These are phyloP conservation scores for Protomyctophum bolini DNA, from an alignment of 2,113 vertebrate species.

Conservation along the genomic window DNA sequence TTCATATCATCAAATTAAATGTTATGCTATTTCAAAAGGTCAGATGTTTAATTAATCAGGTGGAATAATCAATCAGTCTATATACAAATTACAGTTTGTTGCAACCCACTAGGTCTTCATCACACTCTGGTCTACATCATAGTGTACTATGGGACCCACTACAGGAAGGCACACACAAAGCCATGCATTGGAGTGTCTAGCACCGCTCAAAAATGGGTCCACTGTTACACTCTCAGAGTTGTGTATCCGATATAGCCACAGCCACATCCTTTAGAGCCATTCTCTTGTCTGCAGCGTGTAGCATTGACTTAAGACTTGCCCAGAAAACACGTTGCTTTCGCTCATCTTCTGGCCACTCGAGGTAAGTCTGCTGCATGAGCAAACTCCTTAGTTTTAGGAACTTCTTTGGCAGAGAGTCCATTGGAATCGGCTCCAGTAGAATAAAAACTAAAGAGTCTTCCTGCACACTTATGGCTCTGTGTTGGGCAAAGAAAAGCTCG, in stretches of 20 bases:
- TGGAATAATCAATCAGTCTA: too few relatives aligned
- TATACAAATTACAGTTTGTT: too few relatives aligned
- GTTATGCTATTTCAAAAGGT: too few relatives aligned
- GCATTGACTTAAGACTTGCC: conserved; percentile 78
- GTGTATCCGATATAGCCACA: conserved; percentile 40
- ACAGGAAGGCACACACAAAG: too few relatives aligned
- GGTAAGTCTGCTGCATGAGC: conserved; percentile 77
- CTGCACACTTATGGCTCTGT: conserved; percentile 59
- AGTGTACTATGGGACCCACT: too few relatives aligned
- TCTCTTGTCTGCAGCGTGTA: conserved; percentile 66
- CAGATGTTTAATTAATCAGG: too few relatives aligned
- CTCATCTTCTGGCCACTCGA: conserved; percentile 86
- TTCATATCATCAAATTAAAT: too few relatives aligned
- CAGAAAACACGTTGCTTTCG: conserved; percentile 85
- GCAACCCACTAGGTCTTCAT: too few relatives aligned
- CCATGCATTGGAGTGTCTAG: too few relatives aligned
- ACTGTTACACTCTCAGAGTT: too few relatives aligned
- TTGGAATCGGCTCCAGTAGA: conserved; percentile 70
- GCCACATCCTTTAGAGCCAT: conserved; percentile 53
- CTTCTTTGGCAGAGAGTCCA: conserved; percentile 67
- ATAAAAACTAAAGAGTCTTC: conserved; percentile 72
- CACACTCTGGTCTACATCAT: too few relatives aligned
- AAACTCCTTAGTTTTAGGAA: conserved; percentile 67
- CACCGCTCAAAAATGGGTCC: too few relatives aligned
- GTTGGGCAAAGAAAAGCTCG: conserved; percentile 77